Base-by-base conservation (phyloP, 2,113 vertebrate genomes). In the Bucco capensis region DNA sequence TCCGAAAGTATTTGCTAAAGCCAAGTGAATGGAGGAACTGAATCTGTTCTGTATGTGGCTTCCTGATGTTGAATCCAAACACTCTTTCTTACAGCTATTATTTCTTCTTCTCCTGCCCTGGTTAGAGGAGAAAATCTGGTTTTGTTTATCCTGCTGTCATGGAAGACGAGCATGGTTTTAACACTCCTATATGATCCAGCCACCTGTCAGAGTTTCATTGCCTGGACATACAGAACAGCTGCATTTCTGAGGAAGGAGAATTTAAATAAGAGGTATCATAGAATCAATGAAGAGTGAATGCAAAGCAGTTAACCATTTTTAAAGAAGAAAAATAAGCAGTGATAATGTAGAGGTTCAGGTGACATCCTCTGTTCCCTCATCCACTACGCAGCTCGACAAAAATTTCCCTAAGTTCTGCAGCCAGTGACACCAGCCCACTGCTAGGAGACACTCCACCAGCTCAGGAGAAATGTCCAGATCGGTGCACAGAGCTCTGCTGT, bases 371-470 rank as follows among this genome's bases (percentile, higher is more conserved):
- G 0, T 27, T 42, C 33, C 38, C 62, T 87, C 38, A 30, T 16
- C 21, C 27, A 27, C 18, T 7, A 8, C 1, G 4, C 50, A 57
- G 24, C 33, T 42, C 31, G 54, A 60, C 23, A 82, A 82, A 73
- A 31, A 13, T 9, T 42, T n/a, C 24, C n/a, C 19, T 19, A 31
- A 21, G 33, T 58, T 65, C 87, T 42, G 44, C 28, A 62, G 78
- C 30, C 21, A 0, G 33, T 14, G 3, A 65, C 2, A 6, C 0
- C 0, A 2, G 19, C 44, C 84, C 23, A 12, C 19, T 30, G 30
- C 37, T 38, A 53, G n/a, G 67, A 85, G 10, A 30, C 13, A 8
- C 30, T 64, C 37, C 21, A 14, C 8, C 49, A 44, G 27, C 38
- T 37, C 38, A 37, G 72, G 66, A 73, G 21, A 72, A 84, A 40